A percentile compares a stretch with the other conserved stretches of the same genome.
Evolutionary conservation across 2,113 vertebrate genomes (phyloP).

Genomic region (Trogon melanurus): DNA sequence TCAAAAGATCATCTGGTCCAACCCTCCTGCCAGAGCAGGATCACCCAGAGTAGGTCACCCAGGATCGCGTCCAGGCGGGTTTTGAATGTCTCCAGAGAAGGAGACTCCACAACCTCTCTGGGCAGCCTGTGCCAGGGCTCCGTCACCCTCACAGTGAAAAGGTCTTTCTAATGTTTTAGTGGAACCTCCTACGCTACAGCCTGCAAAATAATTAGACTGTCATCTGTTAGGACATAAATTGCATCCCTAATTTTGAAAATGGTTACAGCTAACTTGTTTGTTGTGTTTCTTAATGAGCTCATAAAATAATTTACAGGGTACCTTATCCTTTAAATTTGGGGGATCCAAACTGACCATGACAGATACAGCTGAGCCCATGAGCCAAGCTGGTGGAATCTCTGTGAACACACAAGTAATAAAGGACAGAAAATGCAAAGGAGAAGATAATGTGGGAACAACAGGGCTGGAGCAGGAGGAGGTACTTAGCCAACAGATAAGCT

Average conservation of each 20-base stretch:
- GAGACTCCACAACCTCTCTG: too few relatives aligned
- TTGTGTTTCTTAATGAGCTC: neutral
- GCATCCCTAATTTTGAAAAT: neutral
- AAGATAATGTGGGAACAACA: neutral
- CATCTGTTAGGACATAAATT: neutral
- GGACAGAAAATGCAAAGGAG: fast-evolving
- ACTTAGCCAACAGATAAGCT: fast-evolving
- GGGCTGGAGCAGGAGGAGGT: neutral
- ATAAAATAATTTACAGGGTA: neutral
- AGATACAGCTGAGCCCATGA: neutral
- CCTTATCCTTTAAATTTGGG: neutral
- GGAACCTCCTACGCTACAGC: too few relatives aligned
- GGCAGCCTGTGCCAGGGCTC: too few relatives aligned
- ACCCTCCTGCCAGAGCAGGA: too few relatives aligned
- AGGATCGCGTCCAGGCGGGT: too few relatives aligned
- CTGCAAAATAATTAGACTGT: neutral
- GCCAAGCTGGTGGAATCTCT: neutral
- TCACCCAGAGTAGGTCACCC: too few relatives aligned
- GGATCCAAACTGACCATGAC: fast-evolving
- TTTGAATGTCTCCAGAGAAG: too few relatives aligned
- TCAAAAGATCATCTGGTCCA: too few relatives aligned
- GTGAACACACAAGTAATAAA: neutral
- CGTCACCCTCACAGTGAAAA: too few relatives aligned
- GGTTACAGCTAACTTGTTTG: neutral
- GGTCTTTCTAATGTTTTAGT: too few relatives aligned